Evolutionary conservation across 2,888 invertebrate species (phyloP).

Genomic region (Eurytoma adleriae): DNA sequence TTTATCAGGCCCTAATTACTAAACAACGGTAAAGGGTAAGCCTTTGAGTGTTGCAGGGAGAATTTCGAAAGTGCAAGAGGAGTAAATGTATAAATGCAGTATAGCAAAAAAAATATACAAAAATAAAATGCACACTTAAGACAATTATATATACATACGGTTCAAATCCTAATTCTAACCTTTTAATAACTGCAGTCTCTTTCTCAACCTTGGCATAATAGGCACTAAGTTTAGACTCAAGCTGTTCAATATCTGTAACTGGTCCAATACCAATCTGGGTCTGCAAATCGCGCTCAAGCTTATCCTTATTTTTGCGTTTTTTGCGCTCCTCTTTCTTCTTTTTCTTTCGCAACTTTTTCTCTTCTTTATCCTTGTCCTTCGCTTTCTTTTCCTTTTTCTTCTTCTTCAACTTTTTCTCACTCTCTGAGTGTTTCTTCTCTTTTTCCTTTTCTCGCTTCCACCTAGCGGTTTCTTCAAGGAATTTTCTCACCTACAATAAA

Average conservation of each 20-base stretch:
- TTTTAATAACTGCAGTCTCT: slow-evolving; percentile 77
- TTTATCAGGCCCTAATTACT: slow-evolving; percentile 51
- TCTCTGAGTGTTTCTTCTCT: slow-evolving; percentile 84
- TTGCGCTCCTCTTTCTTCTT: slow-evolving; percentile 83
- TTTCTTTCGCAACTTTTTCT: slow-evolving; percentile 77
- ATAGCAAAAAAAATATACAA: slow-evolving; percentile 2
- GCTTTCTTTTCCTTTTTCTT: slow-evolving; percentile 86
- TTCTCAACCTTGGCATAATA: slow-evolving; percentile 88
- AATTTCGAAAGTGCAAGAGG: not conserved
- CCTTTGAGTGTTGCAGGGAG: slow-evolving; percentile 6
- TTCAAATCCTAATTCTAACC: slow-evolving; percentile 72
- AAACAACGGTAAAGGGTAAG: slow-evolving; percentile 15
- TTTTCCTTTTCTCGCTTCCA: slow-evolving; percentile 87
- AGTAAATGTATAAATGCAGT: not conserved
- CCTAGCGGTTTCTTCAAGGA: slow-evolving; percentile 88
- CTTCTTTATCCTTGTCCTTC: slow-evolving; percentile 83
- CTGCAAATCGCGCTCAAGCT: slow-evolving; percentile 81
- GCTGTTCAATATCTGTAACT: slow-evolving; percentile 85
- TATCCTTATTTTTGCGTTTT: slow-evolving; percentile 77
- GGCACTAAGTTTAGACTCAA: slow-evolving; percentile 86
- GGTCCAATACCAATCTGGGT: slow-evolving; percentile 73
- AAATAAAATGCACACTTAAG: not conserved
- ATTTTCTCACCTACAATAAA: slow-evolving; percentile 82
- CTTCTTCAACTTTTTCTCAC: slow-evolving; percentile 81
- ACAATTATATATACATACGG: slow-evolving; percentile 25